Evolutionary conservation across 1,140 invertebrate genomes (phyloP).

Genomic region (Drosophila nasuta): DNA sequence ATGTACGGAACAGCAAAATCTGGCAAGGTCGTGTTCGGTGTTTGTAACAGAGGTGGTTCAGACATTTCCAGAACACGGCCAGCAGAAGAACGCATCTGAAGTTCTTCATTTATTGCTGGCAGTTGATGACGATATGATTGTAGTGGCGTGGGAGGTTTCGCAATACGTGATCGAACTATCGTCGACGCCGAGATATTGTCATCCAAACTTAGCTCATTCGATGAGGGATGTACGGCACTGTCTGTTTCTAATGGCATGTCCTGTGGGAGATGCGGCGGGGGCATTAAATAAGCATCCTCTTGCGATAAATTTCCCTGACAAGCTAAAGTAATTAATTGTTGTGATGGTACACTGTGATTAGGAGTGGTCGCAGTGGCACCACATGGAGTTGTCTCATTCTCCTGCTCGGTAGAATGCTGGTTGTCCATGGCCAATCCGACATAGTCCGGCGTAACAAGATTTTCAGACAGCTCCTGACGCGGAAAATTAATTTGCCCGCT

Average conservation of each 20-base stretch:
- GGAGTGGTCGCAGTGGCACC: background rate
- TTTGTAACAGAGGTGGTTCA: background rate
- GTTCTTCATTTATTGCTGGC: conserved; percentile 63
- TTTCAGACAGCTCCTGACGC: conserved; percentile 30
- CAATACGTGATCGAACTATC: conserved; percentile 6
- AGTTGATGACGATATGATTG: conserved; percentile 37
- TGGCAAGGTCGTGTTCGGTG: too few species aligned
- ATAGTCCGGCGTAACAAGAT: conserved; percentile 20
- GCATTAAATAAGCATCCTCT: conserved; percentile 1
- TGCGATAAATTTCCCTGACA: background rate
- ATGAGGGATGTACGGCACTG: background rate
- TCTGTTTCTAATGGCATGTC: background rate
- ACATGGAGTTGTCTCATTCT: conserved; percentile 8
- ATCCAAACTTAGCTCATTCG: background rate
- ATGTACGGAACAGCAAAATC: background rate
- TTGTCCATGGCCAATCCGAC: conserved; percentile 5
- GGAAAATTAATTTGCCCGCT: conserved; percentile 17
- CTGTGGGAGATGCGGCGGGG: background rate
- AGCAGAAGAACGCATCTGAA: background rate
- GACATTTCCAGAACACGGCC: conserved; percentile 39
- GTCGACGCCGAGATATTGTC: background rate
- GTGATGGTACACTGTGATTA: background rate
- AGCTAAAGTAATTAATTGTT: background rate
- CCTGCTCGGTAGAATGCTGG: background rate
- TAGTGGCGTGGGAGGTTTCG: conserved; percentile 37